A percentile compares a stretch with the other conserved stretches of the same genome.
Evolutionary conservation across 2,113 vertebrate genomes (phyloP).

Genomic region (Zosterops japonicus): DNA sequence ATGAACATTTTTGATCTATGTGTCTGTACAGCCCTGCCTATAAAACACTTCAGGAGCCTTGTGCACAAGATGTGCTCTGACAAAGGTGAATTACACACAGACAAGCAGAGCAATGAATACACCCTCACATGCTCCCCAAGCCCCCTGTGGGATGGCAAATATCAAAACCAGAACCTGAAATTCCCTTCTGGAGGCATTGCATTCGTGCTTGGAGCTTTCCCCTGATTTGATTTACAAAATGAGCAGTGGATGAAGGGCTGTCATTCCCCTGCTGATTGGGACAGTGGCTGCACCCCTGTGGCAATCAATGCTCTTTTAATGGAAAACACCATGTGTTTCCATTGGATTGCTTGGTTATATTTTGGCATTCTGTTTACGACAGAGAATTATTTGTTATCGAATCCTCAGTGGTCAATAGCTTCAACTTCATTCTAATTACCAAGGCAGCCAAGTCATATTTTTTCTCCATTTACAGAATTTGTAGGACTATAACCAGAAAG

Average conservation of each 20-base stretch:
- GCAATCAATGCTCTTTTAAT: slow-evolving; percentile 10
- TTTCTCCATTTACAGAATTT: slow-evolving; percentile 37
- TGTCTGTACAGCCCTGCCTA: background rate
- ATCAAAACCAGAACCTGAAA: slow-evolving; percentile 25
- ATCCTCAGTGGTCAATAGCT: slow-evolving; percentile 32
- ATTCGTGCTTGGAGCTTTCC: background rate
- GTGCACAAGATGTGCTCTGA: background rate
- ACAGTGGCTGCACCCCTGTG: background rate
- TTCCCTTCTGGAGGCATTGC: background rate
- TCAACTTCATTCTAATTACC: slow-evolving; percentile 51
- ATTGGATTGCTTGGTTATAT: background rate
- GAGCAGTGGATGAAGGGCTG: slow-evolving; percentile 14
- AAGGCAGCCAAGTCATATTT: slow-evolving; percentile 39
- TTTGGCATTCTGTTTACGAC: slow-evolving; percentile 28
- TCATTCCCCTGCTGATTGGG: background rate
- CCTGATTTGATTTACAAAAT: background rate
- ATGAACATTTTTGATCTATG: background rate
- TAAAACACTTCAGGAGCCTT: slow-evolving; percentile 32
- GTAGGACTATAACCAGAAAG: slow-evolving; percentile 57
- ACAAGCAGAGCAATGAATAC: background rate
- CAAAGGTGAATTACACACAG: background rate
- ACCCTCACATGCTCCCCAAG: background rate
- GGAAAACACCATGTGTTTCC: background rate
- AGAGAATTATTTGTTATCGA: slow-evolving; percentile 37
- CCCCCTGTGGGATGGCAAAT: background rate